Evolutionary conservation across 2,888 invertebrate genomes (phyloP).

Genomic region (Rhabditoides inermis): DNA sequence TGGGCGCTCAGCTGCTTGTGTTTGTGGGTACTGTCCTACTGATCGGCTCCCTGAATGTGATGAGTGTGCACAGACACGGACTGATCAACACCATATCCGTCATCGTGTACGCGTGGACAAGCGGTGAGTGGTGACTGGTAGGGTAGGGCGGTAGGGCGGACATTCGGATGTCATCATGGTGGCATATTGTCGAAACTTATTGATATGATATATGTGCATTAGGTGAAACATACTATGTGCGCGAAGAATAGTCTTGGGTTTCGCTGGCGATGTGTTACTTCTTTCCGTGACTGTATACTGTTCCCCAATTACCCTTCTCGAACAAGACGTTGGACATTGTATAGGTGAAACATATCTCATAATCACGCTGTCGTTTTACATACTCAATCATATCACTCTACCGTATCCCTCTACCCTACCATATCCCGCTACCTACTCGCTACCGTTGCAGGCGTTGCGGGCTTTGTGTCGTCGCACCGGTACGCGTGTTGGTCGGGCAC

Average conservation of each 20-base stretch:
- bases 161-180: no score
- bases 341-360: no score
- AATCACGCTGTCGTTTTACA: no score
- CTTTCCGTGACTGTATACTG: no score
- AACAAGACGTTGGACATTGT: no score
- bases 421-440: no score
- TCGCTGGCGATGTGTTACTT: neutral
- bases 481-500: constrained; percentile 55
- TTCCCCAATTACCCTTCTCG: no score
- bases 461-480: constrained; percentile 57
- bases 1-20: constrained; percentile 57
- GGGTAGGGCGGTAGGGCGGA: neutral
- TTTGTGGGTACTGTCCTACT: constrained; percentile 56
- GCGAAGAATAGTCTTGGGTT: no score
- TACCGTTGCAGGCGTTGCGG: constrained; percentile 56
- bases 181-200: no score
- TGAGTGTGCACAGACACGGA: constrained; percentile 58
- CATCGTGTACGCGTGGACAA: constrained; percentile 57
- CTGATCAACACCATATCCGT: constrained; percentile 57
- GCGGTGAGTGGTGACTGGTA: constrained; percentile 41
- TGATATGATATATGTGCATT: no score
- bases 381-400: no score
- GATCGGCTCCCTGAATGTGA: constrained; percentile 56
- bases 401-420: neutral
- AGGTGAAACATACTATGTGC: no score